phyloP scores from a whole-genome alignment of 2,797 vertebrate genomes.

The Sciurus carolinensis region DNA sequence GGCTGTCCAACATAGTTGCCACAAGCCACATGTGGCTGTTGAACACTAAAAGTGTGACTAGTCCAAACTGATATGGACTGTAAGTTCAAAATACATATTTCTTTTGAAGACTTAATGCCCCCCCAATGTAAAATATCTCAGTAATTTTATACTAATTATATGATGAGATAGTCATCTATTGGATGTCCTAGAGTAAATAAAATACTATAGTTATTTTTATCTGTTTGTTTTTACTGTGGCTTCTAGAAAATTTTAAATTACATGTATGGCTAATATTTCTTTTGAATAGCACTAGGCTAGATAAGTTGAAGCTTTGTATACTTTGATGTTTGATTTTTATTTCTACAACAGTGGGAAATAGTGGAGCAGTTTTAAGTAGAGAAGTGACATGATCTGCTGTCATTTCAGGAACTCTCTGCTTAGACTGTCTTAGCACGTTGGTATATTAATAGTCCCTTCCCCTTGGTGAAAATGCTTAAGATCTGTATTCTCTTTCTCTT shows the following conservation, averaged over 20 bases:
- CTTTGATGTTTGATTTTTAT: slow-evolving; percentile 50
- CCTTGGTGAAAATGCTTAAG: slow-evolving; percentile 17
- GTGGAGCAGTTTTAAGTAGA: slow-evolving; percentile 29
- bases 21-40: neutral
- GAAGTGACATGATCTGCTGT: slow-evolving; percentile 49
- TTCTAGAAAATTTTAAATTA: slow-evolving; percentile 53
- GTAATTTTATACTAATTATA: slow-evolving; percentile 9
- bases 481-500: slow-evolving; percentile 50
- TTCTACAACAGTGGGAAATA: slow-evolving; percentile 45
- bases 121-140: slow-evolving; percentile 5
- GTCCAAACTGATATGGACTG: neutral
- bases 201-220: slow-evolving; percentile 50
- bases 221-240: slow-evolving; percentile 13
- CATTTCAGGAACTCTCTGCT: slow-evolving; percentile 34
- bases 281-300: neutral
- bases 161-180: slow-evolving; percentile 35
- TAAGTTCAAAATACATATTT: slow-evolving; percentile 7
- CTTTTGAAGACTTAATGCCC: slow-evolving; percentile 21
- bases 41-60: slow-evolving; percentile 1
- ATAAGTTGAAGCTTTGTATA: neutral
- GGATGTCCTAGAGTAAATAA: slow-evolving; percentile 31
- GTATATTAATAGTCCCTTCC: slow-evolving; percentile 59
- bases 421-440: slow-evolving; percentile 47
- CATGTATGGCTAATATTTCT: slow-evolving; percentile 20
- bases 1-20: neutral